Percentiles rank a stretch among this genome's conserved stretches.
phyloP scores from a whole-genome alignment of 2,888 invertebrate species.

The Catocala sponsa region DNA sequence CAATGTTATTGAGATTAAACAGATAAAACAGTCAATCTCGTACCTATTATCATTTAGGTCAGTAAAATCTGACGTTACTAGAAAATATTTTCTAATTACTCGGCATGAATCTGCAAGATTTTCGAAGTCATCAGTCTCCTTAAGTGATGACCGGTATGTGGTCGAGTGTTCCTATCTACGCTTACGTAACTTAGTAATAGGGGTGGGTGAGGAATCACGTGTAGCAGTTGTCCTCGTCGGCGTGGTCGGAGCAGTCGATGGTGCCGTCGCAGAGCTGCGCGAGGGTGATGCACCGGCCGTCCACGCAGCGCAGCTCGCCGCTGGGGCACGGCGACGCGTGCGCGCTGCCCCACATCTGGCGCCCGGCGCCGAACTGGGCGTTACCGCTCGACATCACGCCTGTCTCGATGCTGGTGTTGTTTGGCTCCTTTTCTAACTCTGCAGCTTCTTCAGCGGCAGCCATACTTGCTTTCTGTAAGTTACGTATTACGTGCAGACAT shows the following conservation, averaged over 20 bases:
- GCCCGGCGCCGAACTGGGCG: neutral
- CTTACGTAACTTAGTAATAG: conserved; percentile 21
- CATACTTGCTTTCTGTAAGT: conserved; percentile 65
- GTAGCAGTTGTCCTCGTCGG: conserved; percentile 90
- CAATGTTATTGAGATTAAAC: too few relatives aligned
- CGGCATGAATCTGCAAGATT: neutral
- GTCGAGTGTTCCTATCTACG: conserved; percentile 20
- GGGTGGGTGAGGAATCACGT: conserved; percentile 68
- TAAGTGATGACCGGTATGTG: conserved; percentile 26
- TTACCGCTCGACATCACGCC: conserved; percentile 36
- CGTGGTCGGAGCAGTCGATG: conserved; percentile 89
- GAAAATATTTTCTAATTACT: too few relatives aligned
- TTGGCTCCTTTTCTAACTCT: conserved; percentile 28
- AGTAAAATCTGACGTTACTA: too few relatives aligned
- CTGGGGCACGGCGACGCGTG: conserved; percentile 84
- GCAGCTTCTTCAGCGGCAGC: conserved; percentile 45
- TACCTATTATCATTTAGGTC: too few relatives aligned
- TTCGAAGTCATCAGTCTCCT: conserved; percentile 14
- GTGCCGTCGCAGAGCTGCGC: conserved; percentile 89
- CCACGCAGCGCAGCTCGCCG: conserved; percentile 89
- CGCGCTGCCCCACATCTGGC: conserved; percentile 56
- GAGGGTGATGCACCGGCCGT: conserved; percentile 89
- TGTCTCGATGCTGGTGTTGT: conserved; percentile 48
- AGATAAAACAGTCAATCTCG: too few relatives aligned
- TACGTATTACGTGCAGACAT: neutral